Evolutionary conservation across 1,140 invertebrate species (phyloP).

Genomic region (Chelonus insularis): DNA sequence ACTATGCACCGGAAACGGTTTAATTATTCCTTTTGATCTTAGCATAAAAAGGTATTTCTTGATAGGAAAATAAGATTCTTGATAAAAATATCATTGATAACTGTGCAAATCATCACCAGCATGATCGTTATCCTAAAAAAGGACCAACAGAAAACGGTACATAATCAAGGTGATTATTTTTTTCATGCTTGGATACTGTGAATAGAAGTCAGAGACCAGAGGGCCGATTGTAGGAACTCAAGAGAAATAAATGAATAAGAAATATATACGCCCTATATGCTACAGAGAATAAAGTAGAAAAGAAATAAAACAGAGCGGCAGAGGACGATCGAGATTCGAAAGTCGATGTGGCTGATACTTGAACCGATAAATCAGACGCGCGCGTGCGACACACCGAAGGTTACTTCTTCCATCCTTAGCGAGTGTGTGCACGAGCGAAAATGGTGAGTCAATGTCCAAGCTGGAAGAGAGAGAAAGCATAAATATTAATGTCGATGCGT

Average conservation of each 20-base stretch:
- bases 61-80: no score
- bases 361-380: slow-evolving; percentile 34
- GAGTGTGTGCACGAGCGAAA: background rate
- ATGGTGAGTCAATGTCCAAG: slow-evolving; percentile 18
- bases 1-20: no score
- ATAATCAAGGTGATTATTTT: slow-evolving; percentile 8
- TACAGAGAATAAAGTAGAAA: background rate
- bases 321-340: slow-evolving; percentile 17
- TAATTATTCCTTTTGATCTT: no score
- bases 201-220: background rate
- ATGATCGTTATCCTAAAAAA: background rate
- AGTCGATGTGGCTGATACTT: slow-evolving; percentile 16
- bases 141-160: background rate
- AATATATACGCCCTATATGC: background rate
- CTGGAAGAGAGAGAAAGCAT: slow-evolving; percentile 13
- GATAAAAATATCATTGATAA: no score
- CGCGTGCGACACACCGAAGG: slow-evolving; percentile 25
- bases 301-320: background rate
- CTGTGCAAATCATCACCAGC: background rate
- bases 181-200: background rate
- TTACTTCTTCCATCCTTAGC: slow-evolving; percentile 1
- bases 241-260: slow-evolving; percentile 18
- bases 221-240: background rate
- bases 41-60: no score
- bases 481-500: slow-evolving; percentile 31